phyloP scores from a whole-genome alignment of 2,797 vertebrate species.

The Phoeniculus purpureus region DNA sequence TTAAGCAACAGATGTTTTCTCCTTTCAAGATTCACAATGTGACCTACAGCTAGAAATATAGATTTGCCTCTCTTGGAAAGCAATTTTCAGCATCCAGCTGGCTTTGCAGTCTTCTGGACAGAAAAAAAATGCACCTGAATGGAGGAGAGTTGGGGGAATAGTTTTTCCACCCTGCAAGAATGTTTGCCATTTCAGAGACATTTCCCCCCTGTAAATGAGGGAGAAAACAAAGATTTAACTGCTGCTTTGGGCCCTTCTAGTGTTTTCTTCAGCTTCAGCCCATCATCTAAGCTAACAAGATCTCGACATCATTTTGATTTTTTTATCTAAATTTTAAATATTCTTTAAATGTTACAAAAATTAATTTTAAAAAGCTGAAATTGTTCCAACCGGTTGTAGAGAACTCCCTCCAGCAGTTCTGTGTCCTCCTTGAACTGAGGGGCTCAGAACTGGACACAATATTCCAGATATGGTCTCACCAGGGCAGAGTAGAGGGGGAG shows the following conservation, averaged over 20 bases:
- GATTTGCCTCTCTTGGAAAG: conserved; percentile 35
- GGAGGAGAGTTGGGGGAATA: not conserved
- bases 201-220: not conserved
- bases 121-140: conserved; percentile 6
- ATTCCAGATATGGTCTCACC: too few relatives aligned
- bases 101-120: not conserved
- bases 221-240: not conserved
- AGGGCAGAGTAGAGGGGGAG: too few relatives aligned
- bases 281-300: not conserved
- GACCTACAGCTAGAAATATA: not conserved
- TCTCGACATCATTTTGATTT: not conserved
- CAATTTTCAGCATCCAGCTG: conserved; percentile 29
- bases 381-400: not conserved
- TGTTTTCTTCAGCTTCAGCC: not conserved
- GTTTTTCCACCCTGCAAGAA: conserved; percentile 22
- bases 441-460: too few relatives aligned
- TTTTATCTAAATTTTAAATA: not conserved
- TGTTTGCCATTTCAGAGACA: not conserved
- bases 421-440: too few relatives aligned
- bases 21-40: not conserved
- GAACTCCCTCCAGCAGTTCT: not conserved
- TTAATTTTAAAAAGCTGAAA: not conserved
- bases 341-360: too few relatives aligned
- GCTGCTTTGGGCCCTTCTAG: not conserved
- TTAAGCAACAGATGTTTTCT: not conserved